Percentiles rank a stretch among this genome's conserved stretches.
phyloP scores from a whole-genome alignment of 1,140 invertebrate genomes.

The Riptortus pedestris region DNA sequence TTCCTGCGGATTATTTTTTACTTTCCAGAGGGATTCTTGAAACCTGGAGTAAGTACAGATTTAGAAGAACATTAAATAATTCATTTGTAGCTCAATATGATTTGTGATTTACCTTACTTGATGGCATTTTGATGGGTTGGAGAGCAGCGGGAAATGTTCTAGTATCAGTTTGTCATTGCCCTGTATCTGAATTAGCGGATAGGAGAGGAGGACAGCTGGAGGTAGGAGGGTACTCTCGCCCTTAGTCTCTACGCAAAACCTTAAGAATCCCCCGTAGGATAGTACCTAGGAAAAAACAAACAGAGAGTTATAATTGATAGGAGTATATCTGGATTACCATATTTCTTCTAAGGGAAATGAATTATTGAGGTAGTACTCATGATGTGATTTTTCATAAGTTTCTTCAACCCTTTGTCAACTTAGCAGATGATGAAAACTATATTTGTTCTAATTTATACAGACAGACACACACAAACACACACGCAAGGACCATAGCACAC shows the following conservation, averaged over 20 bases:
- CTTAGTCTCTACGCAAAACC: slow-evolving; percentile 63
- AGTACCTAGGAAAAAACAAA: slow-evolving; percentile 48
- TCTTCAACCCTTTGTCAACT: too few species aligned
- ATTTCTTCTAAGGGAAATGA: too few species aligned
- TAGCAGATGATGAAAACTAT: too few species aligned
- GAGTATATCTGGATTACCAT: too few species aligned
- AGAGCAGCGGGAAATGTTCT: slow-evolving; percentile 53
- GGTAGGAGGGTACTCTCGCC: slow-evolving; percentile 45
- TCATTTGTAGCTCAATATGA: not conserved
- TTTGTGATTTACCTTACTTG: slow-evolving; percentile 46
- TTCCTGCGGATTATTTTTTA: slow-evolving; percentile 48
- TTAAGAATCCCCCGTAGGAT: slow-evolving; percentile 84
- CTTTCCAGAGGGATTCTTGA: slow-evolving; percentile 54
- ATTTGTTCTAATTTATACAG: too few species aligned
- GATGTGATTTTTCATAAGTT: too few species aligned
- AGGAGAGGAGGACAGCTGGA: slow-evolving; percentile 49
- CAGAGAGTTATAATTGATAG: too few species aligned
- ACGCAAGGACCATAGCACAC: too few species aligned
- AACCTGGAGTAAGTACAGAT: slow-evolving; percentile 34
- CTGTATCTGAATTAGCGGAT: slow-evolving; percentile 74
- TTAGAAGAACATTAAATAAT: not conserved
- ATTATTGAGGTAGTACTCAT: too few species aligned
- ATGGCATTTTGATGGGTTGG: slow-evolving; percentile 41
- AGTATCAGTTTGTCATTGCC: slow-evolving; percentile 65
- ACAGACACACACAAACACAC: too few species aligned